Evolutionary conservation across 1,140 invertebrate species (phyloP), one percentile per base, ranked within the genome.

Genomic region (Ptiloglossa arizonensis): DNA sequence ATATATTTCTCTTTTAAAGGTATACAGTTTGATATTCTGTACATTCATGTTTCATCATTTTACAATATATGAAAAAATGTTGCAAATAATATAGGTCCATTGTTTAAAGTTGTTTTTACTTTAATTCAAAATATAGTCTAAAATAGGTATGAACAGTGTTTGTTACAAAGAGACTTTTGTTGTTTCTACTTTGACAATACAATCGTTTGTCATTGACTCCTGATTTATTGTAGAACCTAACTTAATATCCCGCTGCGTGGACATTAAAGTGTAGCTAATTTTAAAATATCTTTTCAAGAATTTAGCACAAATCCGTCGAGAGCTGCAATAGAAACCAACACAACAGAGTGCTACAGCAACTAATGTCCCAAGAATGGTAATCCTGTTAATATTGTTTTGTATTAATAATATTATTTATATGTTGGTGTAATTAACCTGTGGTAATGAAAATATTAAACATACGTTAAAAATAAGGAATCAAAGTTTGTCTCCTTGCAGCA

Each of bases 401-500:
- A 5, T 77, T 6, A 66, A 32, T 27, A 63, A 63, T 29, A 5
- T 48, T 17, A 15, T 41, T n/a, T 19, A 0, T 15, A 32, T 6
- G 22, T 1, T n/a, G 17, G 15, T 27, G 15, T 11, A 5, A 27
- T 5, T 4, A 22, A 32, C 50, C 27, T 62, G 9, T 1, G 3
- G 67, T 6, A 27, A 41, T 17, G 2, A 22, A 48, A 52, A 5
- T 35, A 73, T 32, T 22, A 41, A 32, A 54, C 32, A 15, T 79
- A 84, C 82, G 64, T 32, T 22, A 68, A 24, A 9, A 68, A 32
- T 56, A 78, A 68, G 35, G 41, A 32, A 24, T 75, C 35, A 2
- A 80, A 57, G 13, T 75, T 60, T 29, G 50, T 24, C 24, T 73
- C 66, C 6, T 54, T 35, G 54, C 82, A 84, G 29, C 82, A 84